Base-by-base conservation (phyloP, 2,888 invertebrate genomes). In the Drosophila picticornis region DNA sequence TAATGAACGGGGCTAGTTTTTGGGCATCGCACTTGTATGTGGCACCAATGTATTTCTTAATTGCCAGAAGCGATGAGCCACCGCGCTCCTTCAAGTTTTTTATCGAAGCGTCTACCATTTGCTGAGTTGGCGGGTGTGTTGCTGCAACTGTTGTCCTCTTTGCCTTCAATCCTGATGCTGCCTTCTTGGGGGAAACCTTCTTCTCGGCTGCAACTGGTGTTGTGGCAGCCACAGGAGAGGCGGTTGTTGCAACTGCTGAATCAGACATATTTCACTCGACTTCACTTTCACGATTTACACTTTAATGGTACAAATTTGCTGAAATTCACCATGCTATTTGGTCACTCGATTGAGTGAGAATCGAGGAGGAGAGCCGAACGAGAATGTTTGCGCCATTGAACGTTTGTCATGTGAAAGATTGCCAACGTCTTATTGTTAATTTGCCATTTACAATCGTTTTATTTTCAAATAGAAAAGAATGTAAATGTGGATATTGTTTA, bases 1-100 rank as follows among this genome's bases (percentile, higher is more conserved):
- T 95, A 84, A 96, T 95, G 93, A 94, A 95, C 7, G 94, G 94
- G 4, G 80, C 76, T 43, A 80, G 55, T 52, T 80, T 76, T 40
- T 80, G 77, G 40, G 74, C 80, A 58, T 76, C 80, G 52, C 80
- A 80, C 34, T 80, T 80, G 53, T 83, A 83, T 50, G 83, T 80
- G 53, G 83, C 73, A 61, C 62, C 40, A 13, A 81, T 81, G 60
- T 76, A 81, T 55, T 81, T 81, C 53, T 83, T 82, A 9, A 82
- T 82, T 51, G 81, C 83, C 72, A 74, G 29, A 16, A 81, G 79
- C 7, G 81, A 81, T 32, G 81, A 81, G 53, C 81, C 81, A 38
- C 82, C 76, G 59, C 81, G 81, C 60, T 81, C 81, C 64, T 81
- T 81, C 25, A 81, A 62, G 55, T 58, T 78, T 38, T 75, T 67